phyloP scores from a whole-genome alignment of 2,113 vertebrate genomes.

The Oreochromis tanganicae region DNA sequence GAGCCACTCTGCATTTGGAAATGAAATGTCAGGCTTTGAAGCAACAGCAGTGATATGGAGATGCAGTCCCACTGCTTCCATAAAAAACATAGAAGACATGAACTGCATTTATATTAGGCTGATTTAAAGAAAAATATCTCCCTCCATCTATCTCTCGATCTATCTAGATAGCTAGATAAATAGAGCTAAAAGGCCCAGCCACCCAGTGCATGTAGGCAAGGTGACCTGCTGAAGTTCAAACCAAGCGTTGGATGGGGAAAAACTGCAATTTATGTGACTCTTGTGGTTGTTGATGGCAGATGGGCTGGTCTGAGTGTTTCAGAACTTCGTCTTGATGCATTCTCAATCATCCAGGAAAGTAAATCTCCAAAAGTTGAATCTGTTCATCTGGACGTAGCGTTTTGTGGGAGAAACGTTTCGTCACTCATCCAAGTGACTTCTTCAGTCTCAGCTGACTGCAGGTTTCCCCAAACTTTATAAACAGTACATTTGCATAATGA shows the following conservation, averaged over 20 bases:
- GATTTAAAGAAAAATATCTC: neutral
- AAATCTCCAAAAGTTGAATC: no score
- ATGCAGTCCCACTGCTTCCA: conserved; percentile 11
- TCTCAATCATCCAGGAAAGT: no score
- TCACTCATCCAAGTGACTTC: no score
- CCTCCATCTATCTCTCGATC: neutral
- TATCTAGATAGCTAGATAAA: neutral
- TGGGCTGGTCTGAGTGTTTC: neutral
- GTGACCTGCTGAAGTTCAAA: neutral
- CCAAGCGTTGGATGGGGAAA: neutral
- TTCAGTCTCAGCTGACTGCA: no score
- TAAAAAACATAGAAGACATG: neutral
- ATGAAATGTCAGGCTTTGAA: conserved; percentile 42
- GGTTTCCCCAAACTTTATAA: no score
- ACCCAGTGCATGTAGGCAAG: neutral
- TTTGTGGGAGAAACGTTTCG: no score
- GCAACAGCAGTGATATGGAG: neutral
- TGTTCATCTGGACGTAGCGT: no score
- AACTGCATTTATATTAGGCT: neutral
- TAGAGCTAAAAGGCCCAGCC: neutral
- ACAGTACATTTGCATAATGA: no score
- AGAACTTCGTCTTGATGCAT: no score
- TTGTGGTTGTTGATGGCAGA: neutral
- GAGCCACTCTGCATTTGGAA: conserved; percentile 26
- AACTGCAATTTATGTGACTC: neutral